Base-by-base conservation (phyloP, 2,113 vertebrate genomes). In the Toxotes jaculatrix region DNA sequence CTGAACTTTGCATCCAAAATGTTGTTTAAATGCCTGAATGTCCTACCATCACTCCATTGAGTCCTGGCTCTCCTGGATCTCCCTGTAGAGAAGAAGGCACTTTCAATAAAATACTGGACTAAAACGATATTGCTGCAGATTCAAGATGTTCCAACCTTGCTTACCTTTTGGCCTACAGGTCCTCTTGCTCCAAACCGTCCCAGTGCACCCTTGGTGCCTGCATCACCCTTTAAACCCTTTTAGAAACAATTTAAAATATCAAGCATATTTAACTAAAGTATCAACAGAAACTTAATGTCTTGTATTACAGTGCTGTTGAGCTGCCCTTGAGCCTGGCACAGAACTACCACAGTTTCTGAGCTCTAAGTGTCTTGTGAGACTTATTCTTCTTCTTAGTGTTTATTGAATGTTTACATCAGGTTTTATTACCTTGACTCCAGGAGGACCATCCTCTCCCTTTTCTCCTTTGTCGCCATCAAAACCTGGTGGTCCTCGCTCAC, bases 381-480 rank as follows among this genome's bases (percentile, higher is more conserved):
- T 9, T 5, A 34, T 32, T 56, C 0, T 8, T 63, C 3, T 49
- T 27, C 3, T 38, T 45, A 36, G 9, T 1, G 0, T 8, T 47
- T 63, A 45, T 49, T 0, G 49, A 4, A 51, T 47, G 21, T 27
- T 19, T 16, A 2, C 23, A 62, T 65, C 27, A n/a, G 23, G 38
- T 56, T 55, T 59, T 56, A 66, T 63, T 91, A 97, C 97, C 95
- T 98, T 97, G 38, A 95, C 84, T 76, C 97, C 97, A 13, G 91
- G 85, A 4, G 97, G 96, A 1, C 97, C 97, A 0, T 97, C 97
- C 82, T 98, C 97, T 21, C 97, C 97, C 83, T 98, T 98, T 83
- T 98, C 97, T n/a, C 97, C 97, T 95, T 98, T 98, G 92, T 98
- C 97, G 2, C 97, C 97, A 0, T 98, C 97, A 89, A 97, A 97